Evolutionary conservation across 2,797 vertebrate species (phyloP).

Genomic region (Anas acuta): DNA sequence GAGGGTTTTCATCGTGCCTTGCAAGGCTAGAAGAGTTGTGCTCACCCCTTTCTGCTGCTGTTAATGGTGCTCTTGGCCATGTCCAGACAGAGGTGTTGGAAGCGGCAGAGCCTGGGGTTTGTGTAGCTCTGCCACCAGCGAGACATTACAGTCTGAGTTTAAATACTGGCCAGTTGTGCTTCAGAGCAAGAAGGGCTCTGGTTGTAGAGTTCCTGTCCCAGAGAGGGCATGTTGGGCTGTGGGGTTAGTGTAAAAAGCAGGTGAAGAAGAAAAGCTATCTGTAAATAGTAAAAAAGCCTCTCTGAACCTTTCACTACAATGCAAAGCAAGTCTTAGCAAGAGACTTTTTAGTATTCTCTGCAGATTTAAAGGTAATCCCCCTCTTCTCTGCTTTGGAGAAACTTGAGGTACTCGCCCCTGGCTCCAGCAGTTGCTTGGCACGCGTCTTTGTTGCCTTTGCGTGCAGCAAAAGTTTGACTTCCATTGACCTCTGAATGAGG

Average conservation of each 20-base stretch:
- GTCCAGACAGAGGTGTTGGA: neutral
- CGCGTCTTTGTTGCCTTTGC: neutral
- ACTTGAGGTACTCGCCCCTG: neutral
- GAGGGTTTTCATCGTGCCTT: neutral
- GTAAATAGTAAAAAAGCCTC: neutral
- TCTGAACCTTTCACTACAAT: neutral
- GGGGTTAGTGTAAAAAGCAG: neutral
- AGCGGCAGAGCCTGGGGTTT: neutral
- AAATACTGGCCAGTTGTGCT: neutral
- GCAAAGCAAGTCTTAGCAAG: neutral
- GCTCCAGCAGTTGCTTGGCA: neutral
- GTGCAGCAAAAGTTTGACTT: neutral
- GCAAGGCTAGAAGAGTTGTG: neutral
- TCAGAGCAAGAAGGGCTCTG: neutral
- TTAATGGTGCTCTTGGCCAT: neutral
- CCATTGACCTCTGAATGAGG: conserved; percentile 35
- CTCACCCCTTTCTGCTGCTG: neutral
- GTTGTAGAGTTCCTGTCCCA: neutral
- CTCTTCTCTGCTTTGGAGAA: neutral
- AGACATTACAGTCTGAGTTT: neutral
- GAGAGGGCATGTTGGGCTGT: neutral
- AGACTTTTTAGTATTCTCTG: neutral
- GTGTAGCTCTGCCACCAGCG: neutral
- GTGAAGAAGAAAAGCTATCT: neutral
- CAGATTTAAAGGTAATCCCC: neutral